Base-by-base conservation (phyloP, 1,140 invertebrate genomes). In the Heliconius melpomene region DNA sequence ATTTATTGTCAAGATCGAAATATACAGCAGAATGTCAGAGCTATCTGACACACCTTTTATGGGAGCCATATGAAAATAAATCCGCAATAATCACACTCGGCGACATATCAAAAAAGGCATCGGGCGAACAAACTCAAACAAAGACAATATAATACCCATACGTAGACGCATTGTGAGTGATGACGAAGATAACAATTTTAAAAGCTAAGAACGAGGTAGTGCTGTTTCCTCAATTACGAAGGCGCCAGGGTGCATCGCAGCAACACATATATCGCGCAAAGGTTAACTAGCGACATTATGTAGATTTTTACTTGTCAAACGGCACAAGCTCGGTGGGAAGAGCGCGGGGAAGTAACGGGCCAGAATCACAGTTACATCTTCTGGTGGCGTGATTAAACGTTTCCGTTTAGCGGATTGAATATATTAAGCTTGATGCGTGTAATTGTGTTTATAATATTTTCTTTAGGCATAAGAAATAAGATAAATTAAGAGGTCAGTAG, bases 281-380 rank as follows among this genome's bases (percentile, higher is more conserved):
- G 90, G 89, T 93, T 89, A 92, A 93, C 85, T 83, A 86, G 87
- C 78, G 82, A 77, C 87, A 88, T 91, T 90, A 90, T 89, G 85
- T 83, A 83, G 82, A 89, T 89, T 90, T 90, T 91, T 91, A 87
- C 85, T 76, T 84, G 74, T 72, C 80, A 82, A 84, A 87, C 84
- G 75, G 79, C 76, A 86, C 86, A 88, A 84, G 71, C 54, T 29
- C 82, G 78, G 86, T 84, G 86, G 83, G 85, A 87, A 84, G 80
- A 81, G 80, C 85, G 79, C 84, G 83, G 83, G 84, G 87, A 89
- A 66, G 60, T 87, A 84, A 82, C 81, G 79, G 84, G 81, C 78
- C 80, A 77, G 75, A 75, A 79, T 77, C 74, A 83, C 75, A 78
- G 78, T 77, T 78, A 73, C 36, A 36, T 83, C 79, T 80, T 32